These are phyloP conservation scores for Meandrusa payeni DNA, from an alignment of 2,888 invertebrate genomes.

Conservation along the genomic window DNA sequence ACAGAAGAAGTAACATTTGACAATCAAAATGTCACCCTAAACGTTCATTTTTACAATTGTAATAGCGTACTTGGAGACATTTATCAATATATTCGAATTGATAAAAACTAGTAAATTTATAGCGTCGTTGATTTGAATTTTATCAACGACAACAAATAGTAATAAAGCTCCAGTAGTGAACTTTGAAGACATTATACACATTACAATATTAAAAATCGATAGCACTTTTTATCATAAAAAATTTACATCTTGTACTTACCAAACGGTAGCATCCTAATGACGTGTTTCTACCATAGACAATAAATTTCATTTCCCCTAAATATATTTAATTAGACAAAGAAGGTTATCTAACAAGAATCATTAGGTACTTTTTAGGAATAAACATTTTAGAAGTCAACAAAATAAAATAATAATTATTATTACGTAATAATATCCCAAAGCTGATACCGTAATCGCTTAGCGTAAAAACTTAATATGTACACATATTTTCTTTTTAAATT, in stretches of 20 bases:
- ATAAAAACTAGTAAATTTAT: no score
- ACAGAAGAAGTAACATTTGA: no score
- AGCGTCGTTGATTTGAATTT: no score
- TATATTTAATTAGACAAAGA: conserved; percentile 52
- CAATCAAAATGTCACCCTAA: no score
- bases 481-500: conserved; percentile 24
- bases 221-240: conserved; percentile 53
- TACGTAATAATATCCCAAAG: conserved; percentile 50
- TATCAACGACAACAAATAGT: no score
- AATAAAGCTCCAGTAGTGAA: no score
- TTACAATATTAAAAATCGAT: no score
- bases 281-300: conserved; percentile 62
- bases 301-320: conserved; percentile 40
- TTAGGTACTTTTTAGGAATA: conserved; percentile 77
- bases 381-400: conserved; percentile 71
- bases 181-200: no score
- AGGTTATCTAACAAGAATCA: conserved; percentile 58
- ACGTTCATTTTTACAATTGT: no score
- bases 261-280: conserved; percentile 41
- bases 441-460: conserved; percentile 55
- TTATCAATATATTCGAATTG: no score
- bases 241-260: conserved; percentile 60
- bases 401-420: conserved; percentile 35
- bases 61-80: no score
- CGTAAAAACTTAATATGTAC: conserved; percentile 43